phyloP scores from a whole-genome alignment of 2,797 vertebrate genomes.

The Spinus olivaceus region DNA sequence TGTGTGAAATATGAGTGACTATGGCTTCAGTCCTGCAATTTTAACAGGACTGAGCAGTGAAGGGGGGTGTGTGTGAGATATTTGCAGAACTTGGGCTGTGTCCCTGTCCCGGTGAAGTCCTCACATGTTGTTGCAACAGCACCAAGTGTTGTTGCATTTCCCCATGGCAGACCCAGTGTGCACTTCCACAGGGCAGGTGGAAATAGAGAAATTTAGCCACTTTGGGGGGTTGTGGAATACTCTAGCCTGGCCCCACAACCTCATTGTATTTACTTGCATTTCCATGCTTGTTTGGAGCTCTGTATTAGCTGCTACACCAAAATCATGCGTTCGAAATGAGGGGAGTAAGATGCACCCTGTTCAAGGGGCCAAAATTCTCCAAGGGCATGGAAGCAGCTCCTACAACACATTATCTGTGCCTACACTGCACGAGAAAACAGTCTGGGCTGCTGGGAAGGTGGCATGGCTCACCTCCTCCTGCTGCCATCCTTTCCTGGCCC shows the following conservation, averaged over 20 bases:
- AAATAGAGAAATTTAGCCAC: neutral
- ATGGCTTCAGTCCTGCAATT: neutral
- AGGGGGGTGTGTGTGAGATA: neutral
- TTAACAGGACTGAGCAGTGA: neutral
- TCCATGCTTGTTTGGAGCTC: neutral
- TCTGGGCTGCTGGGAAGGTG: neutral
- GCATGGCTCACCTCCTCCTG: neutral
- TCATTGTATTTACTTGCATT: neutral
- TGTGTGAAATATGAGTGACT: neutral
- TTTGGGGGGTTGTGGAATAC: neutral
- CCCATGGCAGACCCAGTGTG: neutral
- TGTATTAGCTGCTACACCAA: neutral
- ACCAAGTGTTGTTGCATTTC: neutral
- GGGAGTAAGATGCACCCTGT: neutral
- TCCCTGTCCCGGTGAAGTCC: neutral
- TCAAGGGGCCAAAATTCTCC: neutral
- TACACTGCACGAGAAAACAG: neutral
- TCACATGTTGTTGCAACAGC: no score
- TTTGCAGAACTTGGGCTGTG: neutral
- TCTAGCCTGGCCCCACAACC: neutral
- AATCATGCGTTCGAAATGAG: accelerated
- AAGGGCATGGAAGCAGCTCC: neutral
- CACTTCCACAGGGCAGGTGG: neutral
- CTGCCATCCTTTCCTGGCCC: neutral
- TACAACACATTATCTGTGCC: neutral